Evolutionary conservation across 2,888 invertebrate genomes (phyloP).

Genomic region (Lypha dubia): DNA sequence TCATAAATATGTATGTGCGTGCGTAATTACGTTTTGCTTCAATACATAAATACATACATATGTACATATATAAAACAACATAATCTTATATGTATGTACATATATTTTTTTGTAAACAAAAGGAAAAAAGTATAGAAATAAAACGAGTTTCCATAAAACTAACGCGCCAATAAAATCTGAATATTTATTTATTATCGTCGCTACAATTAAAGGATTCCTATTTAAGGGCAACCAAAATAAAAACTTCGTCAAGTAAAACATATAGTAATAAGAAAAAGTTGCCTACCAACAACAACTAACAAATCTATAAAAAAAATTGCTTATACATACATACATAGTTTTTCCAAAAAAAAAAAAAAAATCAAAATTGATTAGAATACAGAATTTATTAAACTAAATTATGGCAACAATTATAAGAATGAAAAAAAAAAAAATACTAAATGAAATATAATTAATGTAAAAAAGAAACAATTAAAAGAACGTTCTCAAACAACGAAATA

Average conservation of each 20-base stretch:
- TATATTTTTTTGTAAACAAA: conserved; percentile 15
- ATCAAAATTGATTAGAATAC: too few species aligned
- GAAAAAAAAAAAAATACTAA: background rate
- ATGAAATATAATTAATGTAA: background rate
- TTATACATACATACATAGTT: conserved; percentile 1
- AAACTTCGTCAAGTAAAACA: conserved; percentile 20
- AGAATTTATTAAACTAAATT: background rate
- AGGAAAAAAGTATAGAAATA: conserved; percentile 18
- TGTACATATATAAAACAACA: background rate
- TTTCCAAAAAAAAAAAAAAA: background rate
- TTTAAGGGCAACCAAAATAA: conserved; percentile 9
- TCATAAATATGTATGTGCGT: background rate
- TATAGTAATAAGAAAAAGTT: background rate
- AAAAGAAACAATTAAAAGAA: conserved; percentile 6
- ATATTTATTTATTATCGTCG: conserved; percentile 14
- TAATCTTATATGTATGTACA: too few species aligned
- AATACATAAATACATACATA: conserved; percentile 4
- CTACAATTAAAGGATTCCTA: conserved; percentile 32
- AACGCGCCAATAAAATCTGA: conserved; percentile 55
- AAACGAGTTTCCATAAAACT: conserved; percentile 25
- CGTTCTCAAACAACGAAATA: conserved; percentile 44
- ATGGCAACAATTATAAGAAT: background rate
- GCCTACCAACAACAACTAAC: background rate
- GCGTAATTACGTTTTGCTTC: background rate
- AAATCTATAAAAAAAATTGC: conserved; percentile 2